Evolutionary conservation across 53 echinoderm and acorn worm species (phyloP).

Genomic region (Crossaster papposus): DNA sequence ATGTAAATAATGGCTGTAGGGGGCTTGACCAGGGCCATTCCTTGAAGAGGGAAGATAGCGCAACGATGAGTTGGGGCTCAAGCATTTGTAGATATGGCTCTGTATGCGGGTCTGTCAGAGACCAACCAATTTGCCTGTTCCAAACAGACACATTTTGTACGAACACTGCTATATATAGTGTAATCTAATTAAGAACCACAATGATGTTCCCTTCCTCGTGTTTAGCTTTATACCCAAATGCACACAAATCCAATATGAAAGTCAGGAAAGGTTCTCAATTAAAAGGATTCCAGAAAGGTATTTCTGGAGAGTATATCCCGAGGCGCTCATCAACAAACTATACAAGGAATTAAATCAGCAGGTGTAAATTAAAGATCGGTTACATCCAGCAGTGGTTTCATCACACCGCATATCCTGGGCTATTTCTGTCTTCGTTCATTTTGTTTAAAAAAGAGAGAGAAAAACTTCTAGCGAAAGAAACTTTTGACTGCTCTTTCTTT

Average conservation of each 20-base stretch:
- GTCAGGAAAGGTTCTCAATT: neutral
- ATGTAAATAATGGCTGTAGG: too few species aligned
- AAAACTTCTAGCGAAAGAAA: neutral
- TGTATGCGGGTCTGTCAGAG: too few species aligned
- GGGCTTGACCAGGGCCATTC: too few species aligned
- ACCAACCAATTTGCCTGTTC: too few species aligned
- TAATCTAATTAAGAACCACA: neutral
- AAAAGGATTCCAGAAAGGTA: conserved; percentile 3
- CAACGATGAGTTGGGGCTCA: too few species aligned
- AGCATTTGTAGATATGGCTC: too few species aligned
- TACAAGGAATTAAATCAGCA: neutral
- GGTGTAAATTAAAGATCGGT: conserved; percentile 39
- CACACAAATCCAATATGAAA: neutral
- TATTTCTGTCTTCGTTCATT: conserved; percentile 8
- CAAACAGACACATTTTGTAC: too few species aligned
- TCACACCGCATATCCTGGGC: neutral
- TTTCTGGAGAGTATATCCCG: conserved; percentile 17
- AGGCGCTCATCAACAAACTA: neutral
- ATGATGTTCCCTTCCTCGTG: conserved; percentile 4
- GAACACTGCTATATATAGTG: neutral
- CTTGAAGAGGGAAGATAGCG: too few species aligned
- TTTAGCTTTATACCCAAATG: neutral
- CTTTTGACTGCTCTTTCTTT: neutral
- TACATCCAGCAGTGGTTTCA: neutral
- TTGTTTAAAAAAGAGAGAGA: neutral